These are phyloP conservation scores for Ruditapes philippinarum DNA, from an alignment of 1,140 invertebrate genomes.

Conservation along the genomic window DNA sequence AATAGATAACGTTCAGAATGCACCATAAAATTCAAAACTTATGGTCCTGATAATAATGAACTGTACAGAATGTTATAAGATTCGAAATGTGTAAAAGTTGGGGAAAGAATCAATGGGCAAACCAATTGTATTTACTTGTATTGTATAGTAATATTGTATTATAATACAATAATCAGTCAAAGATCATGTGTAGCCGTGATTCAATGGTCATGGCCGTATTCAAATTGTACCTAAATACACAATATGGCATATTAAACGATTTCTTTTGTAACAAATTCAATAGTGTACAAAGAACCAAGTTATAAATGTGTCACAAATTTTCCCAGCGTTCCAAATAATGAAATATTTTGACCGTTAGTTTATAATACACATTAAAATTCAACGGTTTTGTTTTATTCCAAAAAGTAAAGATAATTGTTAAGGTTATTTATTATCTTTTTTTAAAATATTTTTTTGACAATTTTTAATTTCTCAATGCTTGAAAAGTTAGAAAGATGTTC, in stretches of 20 bases:
- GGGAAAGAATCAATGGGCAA: neutral
- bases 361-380: too few relatives aligned
- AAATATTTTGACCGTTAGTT: neutral
- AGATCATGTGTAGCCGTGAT: conserved; percentile 8
- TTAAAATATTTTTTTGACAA: too few relatives aligned
- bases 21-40: conserved; percentile 1
- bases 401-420: too few relatives aligned
- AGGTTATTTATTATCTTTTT: too few relatives aligned
- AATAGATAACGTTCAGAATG: conserved; percentile 10
- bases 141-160: too few relatives aligned
- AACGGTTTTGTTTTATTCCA: too few relatives aligned
- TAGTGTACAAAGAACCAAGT: neutral
- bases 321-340: conserved; percentile 8
- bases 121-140: conserved; percentile 53
- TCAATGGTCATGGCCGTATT: too few relatives aligned
- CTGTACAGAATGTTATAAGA: neutral
- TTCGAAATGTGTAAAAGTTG: neutral
- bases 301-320: conserved; percentile 52
- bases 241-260: conserved; percentile 40
- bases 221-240: conserved; percentile 40
- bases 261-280: conserved; percentile 19
- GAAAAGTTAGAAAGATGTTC: too few relatives aligned
- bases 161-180: conserved; percentile 19
- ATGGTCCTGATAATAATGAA: conserved; percentile 4
- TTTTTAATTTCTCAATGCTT: too few relatives aligned